Conservation (phyloP, 2,113 vertebrate genomes). For the Xerus inauris region DNA sequence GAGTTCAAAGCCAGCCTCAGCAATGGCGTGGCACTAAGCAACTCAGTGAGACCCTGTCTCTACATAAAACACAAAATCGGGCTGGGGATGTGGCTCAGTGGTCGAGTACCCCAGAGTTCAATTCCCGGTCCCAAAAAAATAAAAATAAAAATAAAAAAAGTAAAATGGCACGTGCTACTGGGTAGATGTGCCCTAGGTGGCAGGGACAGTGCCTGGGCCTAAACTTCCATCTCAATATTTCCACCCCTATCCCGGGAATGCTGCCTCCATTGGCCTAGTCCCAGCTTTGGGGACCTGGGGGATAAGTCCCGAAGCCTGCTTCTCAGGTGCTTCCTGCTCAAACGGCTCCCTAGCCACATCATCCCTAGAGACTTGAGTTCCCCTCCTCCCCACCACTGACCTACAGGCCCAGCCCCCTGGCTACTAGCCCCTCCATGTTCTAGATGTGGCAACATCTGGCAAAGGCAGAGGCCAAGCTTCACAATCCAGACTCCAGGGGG, state of each 20-base stretch:
- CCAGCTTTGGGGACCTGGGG: not conserved
- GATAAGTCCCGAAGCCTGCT: not conserved
- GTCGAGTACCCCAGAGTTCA: too few relatives aligned
- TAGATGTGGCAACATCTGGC: slow-evolving; percentile 80
- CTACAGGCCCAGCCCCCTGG: not conserved
- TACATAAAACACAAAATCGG: too few relatives aligned
- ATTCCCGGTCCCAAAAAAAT: too few relatives aligned
- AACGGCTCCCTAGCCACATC: not conserved
- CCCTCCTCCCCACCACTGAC: not conserved
- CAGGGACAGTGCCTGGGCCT: not conserved
- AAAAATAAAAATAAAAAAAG: too few relatives aligned
- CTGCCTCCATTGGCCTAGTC: not conserved
- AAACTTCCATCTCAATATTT: not conserved
- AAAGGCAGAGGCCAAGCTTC: slow-evolving; percentile 71
- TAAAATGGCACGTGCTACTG: slow-evolving; percentile 7
- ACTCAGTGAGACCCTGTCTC: too few relatives aligned
- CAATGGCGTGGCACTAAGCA: too few relatives aligned
- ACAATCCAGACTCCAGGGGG: not conserved
- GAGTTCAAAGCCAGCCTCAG: too few relatives aligned
- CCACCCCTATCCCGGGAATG: not conserved
- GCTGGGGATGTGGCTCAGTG: too few relatives aligned
- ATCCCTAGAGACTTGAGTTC: not conserved
- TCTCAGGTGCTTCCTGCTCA: slow-evolving; percentile 66
- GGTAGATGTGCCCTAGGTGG: not conserved
- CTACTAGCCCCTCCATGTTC: slow-evolving; percentile 39